Conservation (phyloP, 2,113 vertebrate genomes). For the Mola mola region DNA sequence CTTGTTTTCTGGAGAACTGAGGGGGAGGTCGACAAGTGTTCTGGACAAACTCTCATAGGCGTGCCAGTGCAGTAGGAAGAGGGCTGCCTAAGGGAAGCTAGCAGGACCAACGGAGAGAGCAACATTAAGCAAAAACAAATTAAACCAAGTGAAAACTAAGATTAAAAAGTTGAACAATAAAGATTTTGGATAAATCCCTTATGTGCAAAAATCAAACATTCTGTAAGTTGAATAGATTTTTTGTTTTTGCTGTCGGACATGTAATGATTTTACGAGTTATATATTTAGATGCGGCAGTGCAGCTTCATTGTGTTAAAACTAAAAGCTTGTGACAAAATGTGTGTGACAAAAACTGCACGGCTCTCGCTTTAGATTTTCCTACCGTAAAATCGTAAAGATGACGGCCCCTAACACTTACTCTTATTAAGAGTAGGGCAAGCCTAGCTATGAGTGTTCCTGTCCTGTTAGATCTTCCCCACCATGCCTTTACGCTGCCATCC, state of each 20-base stretch:
- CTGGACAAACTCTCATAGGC: conserved; percentile 71
- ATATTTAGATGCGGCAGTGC: not conserved
- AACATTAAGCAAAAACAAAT: conserved; percentile 18
- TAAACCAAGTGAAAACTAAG: not conserved
- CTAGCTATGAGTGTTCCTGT: conserved; percentile 43
- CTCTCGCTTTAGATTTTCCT: conserved; percentile 11
- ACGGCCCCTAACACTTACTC: conserved; percentile 16
- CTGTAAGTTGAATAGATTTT: not conserved
- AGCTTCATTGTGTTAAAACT: not conserved
- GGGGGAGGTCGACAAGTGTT: conserved; percentile 63
- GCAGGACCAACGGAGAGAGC: conserved; percentile 29
- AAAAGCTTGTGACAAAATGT: conserved; percentile 8
- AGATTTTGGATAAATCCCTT: not conserved
- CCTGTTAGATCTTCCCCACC: conserved; percentile 49
- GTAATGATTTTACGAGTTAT: not conserved
- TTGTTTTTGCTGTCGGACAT: not conserved
- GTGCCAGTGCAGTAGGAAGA: conserved; percentile 62
- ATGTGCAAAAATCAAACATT: not conserved
- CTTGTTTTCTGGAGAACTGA: conserved; percentile 70
- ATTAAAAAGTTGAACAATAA: not conserved
- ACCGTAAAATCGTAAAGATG: conserved; percentile 13
- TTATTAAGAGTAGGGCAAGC: conserved; percentile 28
- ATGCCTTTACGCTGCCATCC: conserved; percentile 21
- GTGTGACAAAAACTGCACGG: conserved; percentile 11
- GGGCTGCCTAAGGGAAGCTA: conserved; percentile 61